phyloP scores from a whole-genome alignment of 2,888 invertebrate species.

The Dryomyza anilis region DNA sequence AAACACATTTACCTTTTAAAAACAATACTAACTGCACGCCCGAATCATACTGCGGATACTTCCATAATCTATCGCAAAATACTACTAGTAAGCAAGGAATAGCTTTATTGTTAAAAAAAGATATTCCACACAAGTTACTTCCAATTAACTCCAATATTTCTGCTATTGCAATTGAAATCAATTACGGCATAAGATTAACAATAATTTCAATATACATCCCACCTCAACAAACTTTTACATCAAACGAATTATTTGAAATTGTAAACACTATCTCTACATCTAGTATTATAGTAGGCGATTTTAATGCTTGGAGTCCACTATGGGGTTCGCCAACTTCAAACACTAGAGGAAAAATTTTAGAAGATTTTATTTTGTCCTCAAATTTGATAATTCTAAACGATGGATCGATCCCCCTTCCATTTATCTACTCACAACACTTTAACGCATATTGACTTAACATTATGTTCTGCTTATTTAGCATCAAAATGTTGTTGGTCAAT shows the following conservation, averaged over 20 bases:
- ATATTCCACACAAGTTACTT: not conserved
- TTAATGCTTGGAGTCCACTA: constrained; percentile 25
- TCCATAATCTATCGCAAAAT: constrained; percentile 10
- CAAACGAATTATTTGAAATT: constrained; percentile 1
- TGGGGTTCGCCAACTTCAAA: constrained; percentile 15
- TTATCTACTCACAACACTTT: not conserved
- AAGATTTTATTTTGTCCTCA: not conserved
- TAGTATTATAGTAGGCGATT: constrained; percentile 11
- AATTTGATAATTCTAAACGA: not conserved
- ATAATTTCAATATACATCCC: constrained; percentile 13
- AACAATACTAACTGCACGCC: not conserved
- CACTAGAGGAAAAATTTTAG: constrained; percentile 5
- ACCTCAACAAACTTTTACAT: not conserved
- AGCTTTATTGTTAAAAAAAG: not conserved
- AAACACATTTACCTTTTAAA: constrained; percentile 13
- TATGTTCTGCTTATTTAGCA: not conserved
- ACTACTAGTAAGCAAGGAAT: not conserved
- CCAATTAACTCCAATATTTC: constrained; percentile 1
- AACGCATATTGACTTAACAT: not conserved
- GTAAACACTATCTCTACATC: constrained; percentile 3
- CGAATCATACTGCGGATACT: constrained; percentile 13
- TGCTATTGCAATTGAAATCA: constrained; percentile 11
- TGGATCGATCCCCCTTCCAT: not conserved
- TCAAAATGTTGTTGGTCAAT: not conserved
- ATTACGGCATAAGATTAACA: not conserved